Percentiles rank a stretch among this genome's conserved stretches.
phyloP scores from a whole-genome alignment of 2,888 invertebrate genomes.

The Slavum lentiscoides region DNA sequence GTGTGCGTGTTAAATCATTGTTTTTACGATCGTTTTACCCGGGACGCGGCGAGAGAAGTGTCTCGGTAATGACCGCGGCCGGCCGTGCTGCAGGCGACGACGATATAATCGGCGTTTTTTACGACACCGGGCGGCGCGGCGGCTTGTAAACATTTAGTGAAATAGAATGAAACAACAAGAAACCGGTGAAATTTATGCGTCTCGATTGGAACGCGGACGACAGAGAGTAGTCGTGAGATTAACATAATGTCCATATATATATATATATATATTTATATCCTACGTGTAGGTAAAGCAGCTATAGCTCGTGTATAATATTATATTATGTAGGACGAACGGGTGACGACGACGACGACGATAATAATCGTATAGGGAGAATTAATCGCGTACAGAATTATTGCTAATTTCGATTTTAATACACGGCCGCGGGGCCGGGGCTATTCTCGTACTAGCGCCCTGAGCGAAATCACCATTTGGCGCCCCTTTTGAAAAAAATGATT shows the following conservation, averaged over 20 bases:
- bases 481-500: no score
- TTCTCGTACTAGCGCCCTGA: no score
- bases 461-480: no score
- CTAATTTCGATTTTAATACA: no score
- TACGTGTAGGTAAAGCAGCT: background rate
- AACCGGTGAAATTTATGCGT: constrained; percentile 45
- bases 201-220: constrained; percentile 50
- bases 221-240: constrained; percentile 51
- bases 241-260: constrained; percentile 33
- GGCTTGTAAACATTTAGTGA: constrained; percentile 52
- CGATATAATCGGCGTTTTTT: constrained; percentile 50
- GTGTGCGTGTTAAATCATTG: constrained; percentile 32
- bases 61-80: constrained; percentile 21
- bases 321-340: no score
- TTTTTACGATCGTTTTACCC: constrained; percentile 22
- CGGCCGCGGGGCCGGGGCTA: no score
- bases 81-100: background rate
- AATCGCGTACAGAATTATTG: no score
- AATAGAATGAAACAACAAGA: constrained; percentile 14
- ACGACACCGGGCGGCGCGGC: constrained; percentile 46
- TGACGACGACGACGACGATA: no score
- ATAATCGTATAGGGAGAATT: no score
- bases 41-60: background rate
- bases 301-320: no score
- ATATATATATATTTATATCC: background rate